These are phyloP conservation scores for Eumerus sabulonum DNA, from an alignment of 2,888 invertebrate species.

Conservation along the genomic window DNA sequence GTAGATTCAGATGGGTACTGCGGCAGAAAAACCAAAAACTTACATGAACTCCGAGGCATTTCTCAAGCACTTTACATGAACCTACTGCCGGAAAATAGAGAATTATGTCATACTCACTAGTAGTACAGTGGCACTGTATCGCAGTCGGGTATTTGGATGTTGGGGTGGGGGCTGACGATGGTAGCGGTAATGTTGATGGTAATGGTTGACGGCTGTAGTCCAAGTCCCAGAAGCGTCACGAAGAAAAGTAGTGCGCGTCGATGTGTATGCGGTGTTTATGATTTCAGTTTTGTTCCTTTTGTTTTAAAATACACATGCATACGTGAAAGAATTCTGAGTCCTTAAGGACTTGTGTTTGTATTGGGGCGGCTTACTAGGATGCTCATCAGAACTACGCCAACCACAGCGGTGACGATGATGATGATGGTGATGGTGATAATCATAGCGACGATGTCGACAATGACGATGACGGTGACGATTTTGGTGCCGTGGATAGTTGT, in stretches of 20 bases:
- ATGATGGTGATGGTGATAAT: constrained; percentile 36
- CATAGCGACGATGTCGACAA: constrained; percentile 9
- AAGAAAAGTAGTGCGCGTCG: constrained; percentile 7
- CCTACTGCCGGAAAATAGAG: constrained; percentile 26
- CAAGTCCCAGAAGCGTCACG: constrained; percentile 22
- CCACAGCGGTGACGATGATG: constrained; percentile 29
- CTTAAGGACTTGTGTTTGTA: constrained; percentile 27
- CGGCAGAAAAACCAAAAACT: constrained; percentile 14
- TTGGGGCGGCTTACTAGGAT: constrained; percentile 30
- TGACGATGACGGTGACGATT: constrained; percentile 23
- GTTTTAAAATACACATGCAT: constrained; percentile 10
- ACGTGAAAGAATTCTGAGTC: constrained; percentile 39
- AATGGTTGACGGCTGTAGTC: constrained; percentile 23
- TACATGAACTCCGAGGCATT: constrained; percentile 42
- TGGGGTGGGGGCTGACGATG: neutral
- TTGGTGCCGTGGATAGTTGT: no score
- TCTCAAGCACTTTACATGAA: constrained; percentile 17
- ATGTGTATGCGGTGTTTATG: constrained; percentile 17
- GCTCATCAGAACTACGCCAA: constrained; percentile 26
- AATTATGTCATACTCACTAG: constrained; percentile 53
- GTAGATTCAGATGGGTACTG: no score
- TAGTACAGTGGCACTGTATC: neutral
- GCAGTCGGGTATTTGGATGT: no score
- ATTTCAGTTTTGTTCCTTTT: constrained; percentile 25
- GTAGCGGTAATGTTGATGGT: no score